These are phyloP conservation scores for Diaphora mendica DNA, from an alignment of 2,888 invertebrate genomes.

Conservation along the genomic window DNA sequence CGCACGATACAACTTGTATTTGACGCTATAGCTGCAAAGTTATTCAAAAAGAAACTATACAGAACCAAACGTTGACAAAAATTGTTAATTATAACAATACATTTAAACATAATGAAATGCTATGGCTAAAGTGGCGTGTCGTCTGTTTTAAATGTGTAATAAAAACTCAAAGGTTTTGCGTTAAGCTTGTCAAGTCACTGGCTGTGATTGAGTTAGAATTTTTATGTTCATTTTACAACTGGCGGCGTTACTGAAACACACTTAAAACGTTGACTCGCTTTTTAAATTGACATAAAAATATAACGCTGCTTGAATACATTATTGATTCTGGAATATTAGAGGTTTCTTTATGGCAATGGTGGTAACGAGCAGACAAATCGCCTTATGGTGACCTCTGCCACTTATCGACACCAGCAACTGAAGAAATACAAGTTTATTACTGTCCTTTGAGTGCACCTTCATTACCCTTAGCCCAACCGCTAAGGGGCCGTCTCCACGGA, in stretches of 20 bases:
- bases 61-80: neutral
- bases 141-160: constrained; percentile 30
- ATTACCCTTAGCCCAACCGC: too few relatives aligned
- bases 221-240: constrained; percentile 55
- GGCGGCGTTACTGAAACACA: constrained; percentile 40
- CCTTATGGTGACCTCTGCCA: too few relatives aligned
- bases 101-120: constrained; percentile 15
- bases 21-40: neutral
- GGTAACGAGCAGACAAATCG: neutral
- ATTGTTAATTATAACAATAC: neutral
- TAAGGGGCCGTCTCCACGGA: too few relatives aligned
- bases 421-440: too few relatives aligned
- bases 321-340: constrained; percentile 2
- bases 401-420: too few relatives aligned
- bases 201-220: constrained; percentile 51
- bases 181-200: constrained; percentile 37
- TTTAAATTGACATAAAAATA: constrained; percentile 41
- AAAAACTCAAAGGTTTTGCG: constrained; percentile 33
- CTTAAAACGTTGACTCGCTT: constrained; percentile 32
- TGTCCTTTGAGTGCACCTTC: too few relatives aligned
- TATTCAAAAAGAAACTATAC: neutral
- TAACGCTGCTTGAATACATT: neutral
- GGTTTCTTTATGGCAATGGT: neutral
- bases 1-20: neutral
- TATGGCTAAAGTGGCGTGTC: constrained; percentile 20